phyloP scores from a whole-genome alignment of 1,140 invertebrate species.

The Drosophila takahashii region DNA sequence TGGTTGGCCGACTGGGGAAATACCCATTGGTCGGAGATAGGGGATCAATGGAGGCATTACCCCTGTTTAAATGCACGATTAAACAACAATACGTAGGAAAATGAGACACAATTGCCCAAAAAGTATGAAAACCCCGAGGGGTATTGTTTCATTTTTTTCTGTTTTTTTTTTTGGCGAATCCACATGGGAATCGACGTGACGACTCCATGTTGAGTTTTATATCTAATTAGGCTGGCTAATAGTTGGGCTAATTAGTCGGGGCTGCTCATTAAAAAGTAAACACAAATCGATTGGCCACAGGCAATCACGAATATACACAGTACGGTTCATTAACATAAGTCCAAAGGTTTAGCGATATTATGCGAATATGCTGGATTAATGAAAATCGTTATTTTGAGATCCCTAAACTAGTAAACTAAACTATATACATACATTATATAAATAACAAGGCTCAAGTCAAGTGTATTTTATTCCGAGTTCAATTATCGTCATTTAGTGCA shows the following conservation, averaged over 20 bases:
- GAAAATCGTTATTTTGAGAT: not conserved
- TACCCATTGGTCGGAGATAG: not conserved
- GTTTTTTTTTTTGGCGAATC: not conserved
- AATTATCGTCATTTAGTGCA: constrained; percentile 15
- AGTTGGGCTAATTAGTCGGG: constrained; percentile 64
- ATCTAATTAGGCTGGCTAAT: constrained; percentile 71
- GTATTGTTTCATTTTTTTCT: not conserved
- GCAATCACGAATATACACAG: constrained; percentile 46
- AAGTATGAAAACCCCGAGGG: not conserved
- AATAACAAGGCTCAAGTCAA: too few species aligned
- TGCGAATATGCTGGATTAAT: not conserved
- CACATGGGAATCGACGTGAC: not conserved
- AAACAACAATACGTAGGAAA: not conserved
- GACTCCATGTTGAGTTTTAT: constrained; percentile 21
- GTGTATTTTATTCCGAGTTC: not conserved
- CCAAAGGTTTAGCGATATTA: not conserved
- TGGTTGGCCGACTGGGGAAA: constrained; percentile 9
- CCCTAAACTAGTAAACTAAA: not conserved
- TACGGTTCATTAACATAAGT: constrained; percentile 4
- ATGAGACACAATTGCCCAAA: not conserved
- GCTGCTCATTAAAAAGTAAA: constrained; percentile 53
- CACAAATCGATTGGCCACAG: constrained; percentile 71
- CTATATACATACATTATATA: not conserved
- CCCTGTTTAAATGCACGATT: not conserved
- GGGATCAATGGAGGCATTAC: not conserved